Evolutionary conservation across 2,888 invertebrate genomes (phyloP), one percentile per base, ranked within the genome.

Genomic region (Perizoma affinitatum): DNA sequence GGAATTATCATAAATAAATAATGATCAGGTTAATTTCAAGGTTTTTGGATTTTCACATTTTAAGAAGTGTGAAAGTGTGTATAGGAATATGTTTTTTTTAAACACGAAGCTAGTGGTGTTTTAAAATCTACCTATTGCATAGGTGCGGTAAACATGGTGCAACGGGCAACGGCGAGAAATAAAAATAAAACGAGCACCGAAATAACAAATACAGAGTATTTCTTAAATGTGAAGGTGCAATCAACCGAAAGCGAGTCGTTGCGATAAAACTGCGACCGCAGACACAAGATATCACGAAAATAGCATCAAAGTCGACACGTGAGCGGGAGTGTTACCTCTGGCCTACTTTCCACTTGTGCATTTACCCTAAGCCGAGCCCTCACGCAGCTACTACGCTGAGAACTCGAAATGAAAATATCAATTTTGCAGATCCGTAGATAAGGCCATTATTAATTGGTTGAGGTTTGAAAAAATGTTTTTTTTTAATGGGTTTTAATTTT

Each of bases 241-340:
- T 83, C 78, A 70, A 77, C 79, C 79, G 71, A 77, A 78, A 79
- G 72, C 71, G 76, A 78, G 78, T 76, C 73, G 72, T 75, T 70
- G 74, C 77, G 78, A 83, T 84, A 83, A 84, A 84, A 83, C 79
- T 73, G 70, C 73, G 76, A 83, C 88, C 86, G 80, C 85, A 84
- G 79, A 80, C 85, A 80, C 78, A 80, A 81, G 78, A 74, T 78
- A 78, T 84, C 81, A 84, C 84, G 79, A 84, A 88, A 88, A 88
- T 90, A 89, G 84, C 85, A 84, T 85, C 84, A 83, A 85, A 83
- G 82, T 75, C 78, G 78, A 79, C 80, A 76, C 76, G 78, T 79
- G 75, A 78, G 75, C 74, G 70, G 71, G 75, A 73, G 79, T 76
- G 83, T 78, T 83, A 81, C 81, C 80, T 84, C 77, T 86, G 87